Evolutionary conservation across 2,797 vertebrate species (phyloP), one percentile per base, ranked within the genome.

Genomic region (Sitta carolinensis): DNA sequence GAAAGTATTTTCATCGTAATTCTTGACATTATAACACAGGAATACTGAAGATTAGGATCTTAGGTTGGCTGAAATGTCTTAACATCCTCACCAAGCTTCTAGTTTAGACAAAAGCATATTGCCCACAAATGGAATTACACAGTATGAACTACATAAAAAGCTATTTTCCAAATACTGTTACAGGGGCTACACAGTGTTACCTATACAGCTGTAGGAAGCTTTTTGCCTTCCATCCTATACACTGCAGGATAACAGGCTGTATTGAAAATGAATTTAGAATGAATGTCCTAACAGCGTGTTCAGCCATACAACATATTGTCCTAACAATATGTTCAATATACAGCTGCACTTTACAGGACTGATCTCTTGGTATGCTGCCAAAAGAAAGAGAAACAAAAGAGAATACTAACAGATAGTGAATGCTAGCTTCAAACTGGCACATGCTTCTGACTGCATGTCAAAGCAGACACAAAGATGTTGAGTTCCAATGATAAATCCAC

Each of bases 221-320:
- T 87, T 89, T 81, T 57, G 82, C 70, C 85, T 90, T 94, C 48
- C 85, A 79, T 55, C 70, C 51, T 38, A 32, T 26, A 59, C 30
- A 81, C 73, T 0, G 26, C 85, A 68, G 83, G 64, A 80, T 42
- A 67, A 93, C 95, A 97, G 94, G 74, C 87, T 92, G 42, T 74
- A 58, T 54, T 86, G 92, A 51, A 51, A 90, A 94, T 16, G 11
- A 92, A 85, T 9, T 36, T 36, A 36, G 10, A 36, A 36, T 36
- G 36, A 36, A 36, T 36, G 36, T 36, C 36, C 36, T 36, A 36
- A 36, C 36, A 36, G 36, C 36, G 10, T 40, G 40, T 40, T 13
- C 40, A 40, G 40, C 40, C 40, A 40, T 40, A 40, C 36, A 36
- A 36, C 36, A 36, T 36, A 36, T 36, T 36, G 6, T 75, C 27